Percentiles rank a stretch among this genome's conserved stretches.
phyloP scores from a whole-genome alignment of 2,888 invertebrate genomes.

The Rutpela maculata region DNA sequence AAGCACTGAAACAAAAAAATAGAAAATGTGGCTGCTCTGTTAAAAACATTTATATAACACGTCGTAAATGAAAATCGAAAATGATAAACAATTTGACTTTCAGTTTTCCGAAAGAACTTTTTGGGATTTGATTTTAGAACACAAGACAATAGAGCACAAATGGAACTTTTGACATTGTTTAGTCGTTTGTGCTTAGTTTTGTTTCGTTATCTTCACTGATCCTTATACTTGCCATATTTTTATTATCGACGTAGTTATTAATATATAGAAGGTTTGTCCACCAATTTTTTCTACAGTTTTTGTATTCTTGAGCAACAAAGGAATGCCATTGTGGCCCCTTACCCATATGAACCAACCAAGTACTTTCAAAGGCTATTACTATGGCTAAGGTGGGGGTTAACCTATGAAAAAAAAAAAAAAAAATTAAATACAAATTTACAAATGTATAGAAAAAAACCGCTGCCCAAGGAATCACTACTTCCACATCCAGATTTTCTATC shows the following conservation, averaged over 20 bases:
- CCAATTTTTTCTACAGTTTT: constrained; percentile 64
- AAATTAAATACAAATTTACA: too few relatives aligned
- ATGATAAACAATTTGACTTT: too few relatives aligned
- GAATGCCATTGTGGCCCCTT: constrained; percentile 64
- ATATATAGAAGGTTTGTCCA: constrained; percentile 65
- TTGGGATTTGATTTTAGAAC: background rate
- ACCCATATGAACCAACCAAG: constrained; percentile 56
- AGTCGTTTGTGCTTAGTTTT: too few relatives aligned
- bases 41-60: too few relatives aligned
- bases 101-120: too few relatives aligned
- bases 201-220: too few relatives aligned
- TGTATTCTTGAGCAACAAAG: constrained; percentile 59
- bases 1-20: constrained; percentile 63
- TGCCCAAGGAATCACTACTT: too few relatives aligned
- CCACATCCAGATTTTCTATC: too few relatives aligned
- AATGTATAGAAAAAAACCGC: background rate
- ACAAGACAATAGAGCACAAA: too few relatives aligned
- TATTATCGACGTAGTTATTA: constrained; percentile 62
- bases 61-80: too few relatives aligned
- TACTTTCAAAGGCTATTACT: constrained; percentile 53
- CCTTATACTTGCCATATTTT: constrained; percentile 60
- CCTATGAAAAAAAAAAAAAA: constrained; percentile 44
- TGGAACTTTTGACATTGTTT: too few relatives aligned
- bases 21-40: too few relatives aligned
- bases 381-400: constrained; percentile 54